Base-by-base conservation (phyloP, 2,797 vertebrate species). In the Halcyon leucocephala region DNA sequence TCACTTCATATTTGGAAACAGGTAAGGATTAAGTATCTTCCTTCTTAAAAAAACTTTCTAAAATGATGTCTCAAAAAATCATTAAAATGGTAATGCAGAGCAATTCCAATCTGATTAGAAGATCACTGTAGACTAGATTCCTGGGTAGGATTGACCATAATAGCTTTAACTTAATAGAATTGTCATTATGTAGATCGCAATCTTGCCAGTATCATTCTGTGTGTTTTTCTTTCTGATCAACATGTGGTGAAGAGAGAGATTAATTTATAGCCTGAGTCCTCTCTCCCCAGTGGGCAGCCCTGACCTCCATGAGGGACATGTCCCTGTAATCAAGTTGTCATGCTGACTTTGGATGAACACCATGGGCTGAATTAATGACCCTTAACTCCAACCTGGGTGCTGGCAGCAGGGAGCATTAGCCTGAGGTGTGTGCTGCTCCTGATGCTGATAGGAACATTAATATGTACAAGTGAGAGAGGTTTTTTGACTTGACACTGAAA, bases 1-100 rank as follows among this genome's bases (percentile, higher is more conserved):
- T 89, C 20, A 74, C n/a, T 78, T 93, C 57, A 26, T 66, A 33
- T 42, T 70, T 49, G 33, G 71, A 95, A 94, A 93, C 14, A 20
- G 22, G 5, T 39, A 42, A 44, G 84, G 12, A 79, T 49, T 10
- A 90, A 84, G 28, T 60, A 55, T 22, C 3, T 15, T 65, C 22
- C 33, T 83, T 29, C 42, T 78, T 33, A 64, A 74, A 10, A 49
- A 91, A 41, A 7, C 71, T 85, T 90, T 77, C n/a, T 82, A 70
- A 39, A 81, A 14, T 57, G 6, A n/a, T 62, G 70, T 21, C 8
- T 93, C 12, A 86, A 70, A 91, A 72, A 84, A 71, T 10, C 69
- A 62, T 74, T 19, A 44, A 96, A 82, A 28, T 39, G 10, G 4
- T 71, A 78, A 21, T 26, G 33, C 29, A 77, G 55, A 89, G 8